Evolutionary conservation across 2,888 invertebrate species (phyloP), one percentile per base, ranked within the genome.

Genomic region (Euzophera pinguis): DNA sequence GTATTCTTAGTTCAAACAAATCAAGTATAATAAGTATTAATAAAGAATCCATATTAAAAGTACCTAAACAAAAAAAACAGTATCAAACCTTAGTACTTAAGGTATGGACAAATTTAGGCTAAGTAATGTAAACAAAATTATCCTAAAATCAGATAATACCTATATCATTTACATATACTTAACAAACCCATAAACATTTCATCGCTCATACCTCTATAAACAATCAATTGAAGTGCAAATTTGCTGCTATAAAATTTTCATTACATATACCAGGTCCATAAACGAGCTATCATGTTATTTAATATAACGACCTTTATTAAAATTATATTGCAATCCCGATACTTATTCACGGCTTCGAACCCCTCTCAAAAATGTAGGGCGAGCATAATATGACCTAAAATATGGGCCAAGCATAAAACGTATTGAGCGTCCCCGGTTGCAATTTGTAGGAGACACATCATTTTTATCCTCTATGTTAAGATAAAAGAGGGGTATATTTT

Each of bases 221-320:
- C 59, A 58, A 59, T 67, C 63, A 70, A 69, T 66, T 73, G 65
- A 69, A 73, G 69, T 75, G 75, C 69, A 69, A 75, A 70, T 73
- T 69, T 59, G 61, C 57, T 52, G 69, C 65, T 66, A 75, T 75
- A 73, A 75, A 76, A 71, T 65, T 71, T 77, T 77, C 74, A 76
- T 75, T 72, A 69, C 72, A 64, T 64, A 62, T 69, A 62, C 60
- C 57, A 49, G 56, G 54, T 58, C 58, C 58, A 60, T 62, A 66
- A 70, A 69, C 59, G 57, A 57, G 60, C 64, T 60, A 65, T 67
- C 55, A 58, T 58, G 57, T 62, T 53, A 63, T 63, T 63, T 63
- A 65, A 68, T 64, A 61, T 65, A 37, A 50, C 60, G 57, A 62
- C 60, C 57, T 56, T 61, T 63, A 64, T 65, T 67, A 52, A 49